These are phyloP conservation scores for Drosophila niveifrons DNA, from an alignment of 2,888 invertebrate genomes.

Conservation along the genomic window DNA sequence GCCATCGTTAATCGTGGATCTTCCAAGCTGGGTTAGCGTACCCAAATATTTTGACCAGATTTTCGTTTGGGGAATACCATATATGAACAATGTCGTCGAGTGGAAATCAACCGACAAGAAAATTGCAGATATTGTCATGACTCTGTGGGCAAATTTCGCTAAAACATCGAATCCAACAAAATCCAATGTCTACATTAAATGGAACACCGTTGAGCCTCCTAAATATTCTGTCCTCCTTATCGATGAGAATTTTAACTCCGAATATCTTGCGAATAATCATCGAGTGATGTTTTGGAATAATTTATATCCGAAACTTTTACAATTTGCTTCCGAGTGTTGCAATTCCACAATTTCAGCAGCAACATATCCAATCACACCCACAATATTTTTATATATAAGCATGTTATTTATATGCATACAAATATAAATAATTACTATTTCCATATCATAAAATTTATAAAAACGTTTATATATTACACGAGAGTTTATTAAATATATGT, in stretches of 20 bases:
- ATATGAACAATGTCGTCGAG: conserved; percentile 88
- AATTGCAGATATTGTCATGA: conserved; percentile 92
- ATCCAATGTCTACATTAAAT: conserved; percentile 90
- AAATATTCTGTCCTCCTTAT: conserved; percentile 91
- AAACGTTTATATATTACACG: conserved; percentile 22
- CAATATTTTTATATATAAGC: conserved; percentile 17
- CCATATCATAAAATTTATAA: conserved; percentile 11
- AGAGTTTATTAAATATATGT: conserved; percentile 25
- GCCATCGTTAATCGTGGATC: conserved; percentile 88
- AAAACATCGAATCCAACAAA: conserved; percentile 90
- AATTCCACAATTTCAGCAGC: conserved; percentile 86
- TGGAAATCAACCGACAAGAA: conserved; percentile 93
- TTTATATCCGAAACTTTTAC: conserved; percentile 91
- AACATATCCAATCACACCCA: conserved; percentile 21
- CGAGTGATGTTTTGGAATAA: conserved; percentile 94
- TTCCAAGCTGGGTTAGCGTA: conserved; percentile 92
- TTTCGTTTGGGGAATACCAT: conserved; percentile 93
- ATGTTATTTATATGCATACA: conserved; percentile 20
- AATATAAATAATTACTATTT: conserved; percentile 11
- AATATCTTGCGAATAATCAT: conserved; percentile 90
- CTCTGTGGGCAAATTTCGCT: conserved; percentile 92
- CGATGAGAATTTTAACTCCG: conserved; percentile 92
- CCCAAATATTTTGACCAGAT: conserved; percentile 93
- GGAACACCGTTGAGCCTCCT: conserved; percentile 90
- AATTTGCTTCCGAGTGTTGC: conserved; percentile 91